Evolutionary conservation across 2,113 vertebrate species (phyloP).

Genomic region (Megaceryle torquata): DNA sequence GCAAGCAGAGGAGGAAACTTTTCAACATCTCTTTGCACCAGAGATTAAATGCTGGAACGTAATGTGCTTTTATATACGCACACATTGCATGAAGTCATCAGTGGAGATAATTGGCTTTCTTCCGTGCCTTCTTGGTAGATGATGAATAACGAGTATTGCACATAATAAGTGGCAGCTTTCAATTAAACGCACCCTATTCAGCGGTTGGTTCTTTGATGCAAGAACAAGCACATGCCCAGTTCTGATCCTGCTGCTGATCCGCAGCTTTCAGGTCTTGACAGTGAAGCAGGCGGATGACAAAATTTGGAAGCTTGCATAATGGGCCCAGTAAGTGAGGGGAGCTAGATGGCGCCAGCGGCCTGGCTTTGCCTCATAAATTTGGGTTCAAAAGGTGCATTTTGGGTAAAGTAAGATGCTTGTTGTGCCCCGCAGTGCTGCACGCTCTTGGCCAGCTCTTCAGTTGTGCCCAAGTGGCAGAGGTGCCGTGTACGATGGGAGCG

Average conservation of each 20-base stretch:
- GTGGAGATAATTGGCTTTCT: neutral
- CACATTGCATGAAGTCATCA: neutral
- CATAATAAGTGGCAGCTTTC: neutral
- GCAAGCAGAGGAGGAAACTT: neutral
- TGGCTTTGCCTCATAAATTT: neutral
- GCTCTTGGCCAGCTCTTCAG: rapidly evolving
- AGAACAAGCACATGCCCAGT: neutral
- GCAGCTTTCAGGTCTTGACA: neutral
- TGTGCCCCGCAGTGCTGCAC: rapidly evolving
- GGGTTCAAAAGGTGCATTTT: neutral
- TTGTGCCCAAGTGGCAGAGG: rapidly evolving
- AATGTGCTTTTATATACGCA: neutral
- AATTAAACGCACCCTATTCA: neutral
- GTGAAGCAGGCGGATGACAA: rapidly evolving
- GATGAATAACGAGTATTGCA: neutral
- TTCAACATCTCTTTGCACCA: neutral
- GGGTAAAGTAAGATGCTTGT: neutral
- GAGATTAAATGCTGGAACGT: neutral
- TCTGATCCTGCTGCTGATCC: neutral
- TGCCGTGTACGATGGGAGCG: rapidly evolving
- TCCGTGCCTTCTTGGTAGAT: neutral
- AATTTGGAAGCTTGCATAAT: rapidly evolving
- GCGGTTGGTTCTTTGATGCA: neutral
- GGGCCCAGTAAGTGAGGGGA: rapidly evolving
- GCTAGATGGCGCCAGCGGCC: neutral